Evolutionary conservation across 2,888 invertebrate genomes (phyloP).

Genomic region (Agrotis ipsilon): DNA sequence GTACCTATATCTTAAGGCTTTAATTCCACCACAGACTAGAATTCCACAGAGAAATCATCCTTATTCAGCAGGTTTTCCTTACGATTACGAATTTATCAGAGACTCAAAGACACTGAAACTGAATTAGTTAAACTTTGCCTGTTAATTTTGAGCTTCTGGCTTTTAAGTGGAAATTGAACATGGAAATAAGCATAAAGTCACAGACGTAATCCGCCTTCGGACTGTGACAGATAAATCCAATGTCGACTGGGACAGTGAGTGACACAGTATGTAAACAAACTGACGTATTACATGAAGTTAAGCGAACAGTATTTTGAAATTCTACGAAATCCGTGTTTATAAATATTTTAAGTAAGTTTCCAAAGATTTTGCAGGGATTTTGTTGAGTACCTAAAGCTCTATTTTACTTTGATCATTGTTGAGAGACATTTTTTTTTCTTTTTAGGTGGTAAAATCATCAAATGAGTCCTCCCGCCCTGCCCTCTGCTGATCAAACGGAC

Average conservation of each 20-base stretch:
- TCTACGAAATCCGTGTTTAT: constrained; percentile 19
- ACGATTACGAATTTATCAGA: constrained; percentile 29
- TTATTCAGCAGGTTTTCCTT: constrained; percentile 30
- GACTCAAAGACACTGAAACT: constrained; percentile 32
- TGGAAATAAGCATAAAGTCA: constrained; percentile 42
- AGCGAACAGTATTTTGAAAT: constrained; percentile 31
- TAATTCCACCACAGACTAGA: neutral
- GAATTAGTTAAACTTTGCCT: constrained; percentile 50
- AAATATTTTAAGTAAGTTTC: constrained; percentile 37
- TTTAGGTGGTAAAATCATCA: too few species aligned
- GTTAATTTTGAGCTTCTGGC: constrained; percentile 48
- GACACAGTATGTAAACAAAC: constrained; percentile 27
- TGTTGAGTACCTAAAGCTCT: constrained; percentile 6
- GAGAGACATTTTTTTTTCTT: too few species aligned
- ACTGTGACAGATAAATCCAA: constrained; percentile 38
- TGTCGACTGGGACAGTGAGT: constrained; percentile 26
- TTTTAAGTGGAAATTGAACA: constrained; percentile 48
- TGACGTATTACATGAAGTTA: constrained; percentile 35
- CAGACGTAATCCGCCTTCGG: constrained; percentile 36
- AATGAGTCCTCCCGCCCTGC: too few species aligned
- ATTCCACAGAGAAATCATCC: neutral
- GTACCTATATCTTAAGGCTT: too few species aligned
- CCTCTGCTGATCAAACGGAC: too few species aligned
- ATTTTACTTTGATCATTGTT: constrained; percentile 25
- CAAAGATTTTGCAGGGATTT: constrained; percentile 13